Base-by-base conservation (phyloP, 2,797 vertebrate species). In the Phylloscopus collybita region DNA sequence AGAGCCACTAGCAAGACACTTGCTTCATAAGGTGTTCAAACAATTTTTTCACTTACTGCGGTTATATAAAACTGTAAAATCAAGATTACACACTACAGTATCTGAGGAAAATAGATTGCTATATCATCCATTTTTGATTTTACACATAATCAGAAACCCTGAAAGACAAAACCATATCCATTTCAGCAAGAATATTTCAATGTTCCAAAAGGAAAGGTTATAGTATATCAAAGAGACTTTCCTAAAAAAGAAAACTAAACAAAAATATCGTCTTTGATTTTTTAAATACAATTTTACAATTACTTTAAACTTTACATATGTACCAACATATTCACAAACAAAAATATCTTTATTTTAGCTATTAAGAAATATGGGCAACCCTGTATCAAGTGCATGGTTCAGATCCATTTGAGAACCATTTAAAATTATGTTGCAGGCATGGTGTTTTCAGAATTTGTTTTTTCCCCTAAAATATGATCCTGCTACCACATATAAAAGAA, bases 21-120 rank as follows among this genome's bases (percentile, higher is more conserved):
- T 16, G 16, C 22, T 80, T 84, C 23, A 50, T 56, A 72, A 82
- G 27, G 34, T 69, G 47, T 30, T 72, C 38, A 57, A 80, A 40
- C 10, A 50, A 22, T 47, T 80, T 89, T 91, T 88, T 76, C 20
- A 22, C 76, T 80, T 79, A 60, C 38, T 66, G 27, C 0, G 5
- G 50, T 71, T 69, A 54, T 21, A 69, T 69, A 67, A 80, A 90
- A 80, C 50, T 45, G 53, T 90, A 82, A 94, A 96, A 95, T 95
- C 73, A 95, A 90, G 86, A 96, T 96, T 94, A 88, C 26, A 88
- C 10, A 66, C 66, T 49, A 75, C 6, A 78, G 36, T 82, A 95
- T 18, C 79, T 94, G 81, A 76, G 90, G 62, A 92, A 95, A 94
- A 96, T 51, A 97, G 88, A 96, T 85, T 88, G 56, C 22, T 89